Evolutionary conservation across 2,797 vertebrate species (phyloP).

Genomic region (Lepilemur ruficaudatus): DNA sequence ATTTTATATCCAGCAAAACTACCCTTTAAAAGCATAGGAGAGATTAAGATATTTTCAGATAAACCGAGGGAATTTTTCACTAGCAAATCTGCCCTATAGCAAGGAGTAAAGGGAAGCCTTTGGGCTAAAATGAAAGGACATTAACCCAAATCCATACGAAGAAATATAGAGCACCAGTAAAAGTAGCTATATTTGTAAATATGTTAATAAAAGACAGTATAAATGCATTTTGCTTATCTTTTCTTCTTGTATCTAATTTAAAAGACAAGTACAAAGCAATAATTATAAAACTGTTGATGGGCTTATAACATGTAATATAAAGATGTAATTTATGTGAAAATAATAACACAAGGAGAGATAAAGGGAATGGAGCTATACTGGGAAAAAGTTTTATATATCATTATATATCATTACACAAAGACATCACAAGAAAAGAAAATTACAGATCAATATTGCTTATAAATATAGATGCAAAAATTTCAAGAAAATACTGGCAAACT

Average conservation of each 20-base stretch:
- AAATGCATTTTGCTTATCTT: neutral
- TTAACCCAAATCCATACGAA: neutral
- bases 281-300: neutral
- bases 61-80: neutral
- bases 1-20: neutral
- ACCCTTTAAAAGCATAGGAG: neutral
- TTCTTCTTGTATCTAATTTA: neutral
- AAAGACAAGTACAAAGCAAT: neutral
- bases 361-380: neutral
- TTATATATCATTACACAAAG: neutral
- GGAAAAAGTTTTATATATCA: neutral
- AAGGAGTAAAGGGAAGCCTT: neutral
- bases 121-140: neutral
- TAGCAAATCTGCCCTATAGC: neutral
- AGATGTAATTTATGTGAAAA: neutral
- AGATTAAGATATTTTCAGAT: neutral
- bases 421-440: neutral
- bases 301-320: neutral
- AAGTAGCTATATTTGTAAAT: neutral
- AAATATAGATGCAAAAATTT: neutral
- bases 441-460: neutral
- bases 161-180: neutral
- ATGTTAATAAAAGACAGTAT: neutral
- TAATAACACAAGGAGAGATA: neutral
- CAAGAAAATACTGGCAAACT: constrained; percentile 1